A percentile compares a stretch with the other conserved stretches of the same genome.
These are phyloP conservation scores for Dioctria rufipes DNA, from an alignment of 2,888 invertebrate species.

Conservation along the genomic window DNA sequence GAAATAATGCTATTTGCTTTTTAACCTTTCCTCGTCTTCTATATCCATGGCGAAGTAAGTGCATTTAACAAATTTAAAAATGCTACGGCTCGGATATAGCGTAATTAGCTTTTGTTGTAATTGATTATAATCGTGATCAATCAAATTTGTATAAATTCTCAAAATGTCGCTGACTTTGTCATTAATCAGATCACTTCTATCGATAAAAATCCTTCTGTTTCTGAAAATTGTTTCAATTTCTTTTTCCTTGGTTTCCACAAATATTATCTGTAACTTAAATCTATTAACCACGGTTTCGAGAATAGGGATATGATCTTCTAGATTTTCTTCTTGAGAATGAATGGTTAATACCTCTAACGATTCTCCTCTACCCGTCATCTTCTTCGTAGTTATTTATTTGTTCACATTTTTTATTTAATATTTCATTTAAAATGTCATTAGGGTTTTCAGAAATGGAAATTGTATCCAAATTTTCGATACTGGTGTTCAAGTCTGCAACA, in stretches of 20 bases:
- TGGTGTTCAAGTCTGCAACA: constrained; percentile 8
- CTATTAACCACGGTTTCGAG: constrained; percentile 45
- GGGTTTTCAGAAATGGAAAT: constrained; percentile 2
- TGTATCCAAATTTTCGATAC: constrained; percentile 11
- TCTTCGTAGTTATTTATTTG: background rate
- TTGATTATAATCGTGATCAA: constrained; percentile 48
- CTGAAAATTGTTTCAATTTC: constrained; percentile 11
- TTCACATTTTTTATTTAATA: background rate
- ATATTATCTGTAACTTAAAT: constrained; percentile 14
- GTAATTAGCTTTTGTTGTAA: background rate
- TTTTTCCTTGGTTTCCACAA: background rate
- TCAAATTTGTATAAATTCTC: constrained; percentile 50
- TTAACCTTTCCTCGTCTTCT: too few species aligned
- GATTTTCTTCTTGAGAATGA: constrained; percentile 44
- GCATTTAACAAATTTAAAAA: constrained; percentile 56
- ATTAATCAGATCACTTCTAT: background rate
- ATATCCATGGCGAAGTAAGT: constrained; percentile 25
- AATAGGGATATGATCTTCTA: constrained; percentile 44
- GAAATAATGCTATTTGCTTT: too few species aligned
- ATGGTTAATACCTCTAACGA: constrained; percentile 21
- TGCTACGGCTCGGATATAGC: background rate
- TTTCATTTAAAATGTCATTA: background rate
- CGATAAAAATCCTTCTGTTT: constrained; percentile 28
- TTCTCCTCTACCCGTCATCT: background rate
- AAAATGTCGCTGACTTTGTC: background rate